Conservation (phyloP, 2,888 invertebrate genomes). For the Gandaritis pyraliata region DNA sequence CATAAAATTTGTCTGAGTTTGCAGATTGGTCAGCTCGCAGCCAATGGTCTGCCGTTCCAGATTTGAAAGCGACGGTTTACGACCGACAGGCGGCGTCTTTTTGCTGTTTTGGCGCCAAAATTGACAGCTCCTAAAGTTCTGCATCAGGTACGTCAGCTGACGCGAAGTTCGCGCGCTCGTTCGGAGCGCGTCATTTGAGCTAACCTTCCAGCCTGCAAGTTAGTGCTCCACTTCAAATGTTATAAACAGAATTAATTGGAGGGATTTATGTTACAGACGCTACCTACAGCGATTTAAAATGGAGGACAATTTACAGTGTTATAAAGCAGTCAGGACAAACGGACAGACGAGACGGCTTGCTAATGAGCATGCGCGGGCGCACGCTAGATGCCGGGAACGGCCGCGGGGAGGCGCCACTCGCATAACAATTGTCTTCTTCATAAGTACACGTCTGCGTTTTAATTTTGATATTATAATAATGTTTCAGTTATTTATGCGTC, state of each 20-base stretch:
- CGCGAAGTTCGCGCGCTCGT: slow-evolving; percentile 14
- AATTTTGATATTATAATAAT: slow-evolving; percentile 36
- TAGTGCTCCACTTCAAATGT: slow-evolving; percentile 22
- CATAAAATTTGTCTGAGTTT: slow-evolving; percentile 74
- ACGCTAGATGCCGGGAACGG: slow-evolving; percentile 44
- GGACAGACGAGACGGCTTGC: slow-evolving; percentile 50
- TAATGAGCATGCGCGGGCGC: slow-evolving; percentile 61
- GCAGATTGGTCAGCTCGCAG: slow-evolving; percentile 70
- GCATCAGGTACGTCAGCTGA: slow-evolving; percentile 34
- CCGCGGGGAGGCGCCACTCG: slow-evolving; percentile 44
- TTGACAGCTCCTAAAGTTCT: slow-evolving; percentile 60
- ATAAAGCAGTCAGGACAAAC: slow-evolving; percentile 66
- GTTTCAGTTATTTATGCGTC: slow-evolving; percentile 5
- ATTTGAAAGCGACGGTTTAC: slow-evolving; percentile 83
- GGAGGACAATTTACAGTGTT: slow-evolving; percentile 65
- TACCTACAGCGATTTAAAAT: slow-evolving; percentile 50
- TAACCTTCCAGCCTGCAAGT: slow-evolving; percentile 19
- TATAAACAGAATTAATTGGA: slow-evolving; percentile 40
- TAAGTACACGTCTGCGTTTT: slow-evolving; percentile 41
- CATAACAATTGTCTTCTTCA: slow-evolving; percentile 40
- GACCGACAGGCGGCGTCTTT: slow-evolving; percentile 76
- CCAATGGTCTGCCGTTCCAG: slow-evolving; percentile 73
- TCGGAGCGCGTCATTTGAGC: slow-evolving; percentile 19
- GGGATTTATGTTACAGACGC: slow-evolving; percentile 38
- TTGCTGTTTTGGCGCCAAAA: slow-evolving; percentile 82